Evolutionary conservation across 2,797 vertebrate species (phyloP).

Genomic region (Coreius guichenoti): DNA sequence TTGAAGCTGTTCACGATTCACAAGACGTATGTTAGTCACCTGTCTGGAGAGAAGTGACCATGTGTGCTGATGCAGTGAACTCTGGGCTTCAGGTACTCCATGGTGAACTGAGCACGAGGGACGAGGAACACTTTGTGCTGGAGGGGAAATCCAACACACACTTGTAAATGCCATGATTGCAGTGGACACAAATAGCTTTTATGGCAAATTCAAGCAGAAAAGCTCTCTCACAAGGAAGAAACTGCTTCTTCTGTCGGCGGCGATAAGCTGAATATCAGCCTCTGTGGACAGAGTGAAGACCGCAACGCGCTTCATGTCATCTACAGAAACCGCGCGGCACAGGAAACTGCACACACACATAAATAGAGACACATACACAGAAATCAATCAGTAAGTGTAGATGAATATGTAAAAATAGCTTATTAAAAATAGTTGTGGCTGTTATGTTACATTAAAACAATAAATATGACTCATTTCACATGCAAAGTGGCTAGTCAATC

Average conservation of each 20-base stretch:
- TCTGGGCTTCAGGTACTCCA: conserved; percentile 85
- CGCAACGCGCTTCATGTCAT: conserved; percentile 79
- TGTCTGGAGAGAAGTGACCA: conserved; percentile 85
- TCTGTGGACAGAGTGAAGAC: conserved; percentile 81
- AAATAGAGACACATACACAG: conserved; percentile 38
- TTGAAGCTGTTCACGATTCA: too few relatives aligned
- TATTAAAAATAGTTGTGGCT: background rate
- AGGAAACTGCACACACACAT: conserved; percentile 81
- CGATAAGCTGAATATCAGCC: conserved; percentile 80
- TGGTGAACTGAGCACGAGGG: conserved; percentile 81
- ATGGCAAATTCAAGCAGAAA: background rate
- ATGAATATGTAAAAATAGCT: background rate
- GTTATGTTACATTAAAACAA: background rate
- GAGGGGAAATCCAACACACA: conserved; percentile 36
- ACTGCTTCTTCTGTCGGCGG: conserved; percentile 78
- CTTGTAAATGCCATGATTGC: background rate
- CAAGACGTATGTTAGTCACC: conserved; percentile 71
- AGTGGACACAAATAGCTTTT: background rate
- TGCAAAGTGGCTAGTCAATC: background rate
- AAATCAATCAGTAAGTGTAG: conserved; percentile 27
- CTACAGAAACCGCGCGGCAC: conserved; percentile 85
- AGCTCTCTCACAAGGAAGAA: conserved; percentile 88
- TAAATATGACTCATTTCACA: background rate
- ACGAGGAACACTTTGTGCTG: conserved; percentile 88
- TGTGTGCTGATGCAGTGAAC: conserved; percentile 88